Conservation (phyloP, 35 echinoderm and acorn worm genomes). For the Lytechinus pictus region DNA sequence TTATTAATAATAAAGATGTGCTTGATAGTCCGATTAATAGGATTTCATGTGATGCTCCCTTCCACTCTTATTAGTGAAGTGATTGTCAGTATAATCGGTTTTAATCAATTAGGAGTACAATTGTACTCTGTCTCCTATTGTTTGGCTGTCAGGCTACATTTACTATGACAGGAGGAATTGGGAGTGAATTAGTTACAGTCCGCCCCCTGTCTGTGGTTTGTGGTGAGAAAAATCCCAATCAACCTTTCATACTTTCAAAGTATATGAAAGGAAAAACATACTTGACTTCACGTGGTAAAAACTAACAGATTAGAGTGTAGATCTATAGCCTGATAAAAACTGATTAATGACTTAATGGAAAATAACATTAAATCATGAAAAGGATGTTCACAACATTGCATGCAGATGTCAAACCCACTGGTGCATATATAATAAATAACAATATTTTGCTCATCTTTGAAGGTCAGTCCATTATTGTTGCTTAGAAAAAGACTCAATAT, state of each 20-base stretch:
- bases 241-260: neutral
- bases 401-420: neutral
- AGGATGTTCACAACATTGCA: neutral
- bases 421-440: neutral
- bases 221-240: neutral
- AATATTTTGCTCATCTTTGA: neutral
- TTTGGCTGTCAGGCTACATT: neutral
- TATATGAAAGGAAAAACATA: neutral
- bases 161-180: neutral
- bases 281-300: neutral
- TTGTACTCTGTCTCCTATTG: neutral
- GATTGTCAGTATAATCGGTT: neutral
- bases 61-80: neutral
- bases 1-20: neutral
- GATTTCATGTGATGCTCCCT: neutral
- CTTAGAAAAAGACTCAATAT: too few relatives aligned
- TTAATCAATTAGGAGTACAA: neutral
- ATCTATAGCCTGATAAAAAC: neutral
- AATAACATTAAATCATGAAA: neutral
- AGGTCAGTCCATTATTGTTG: too few relatives aligned
- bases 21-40: conserved; percentile 2
- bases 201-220: neutral
- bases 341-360: neutral
- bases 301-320: neutral
- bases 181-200: neutral